Evolutionary conservation across 1,140 invertebrate genomes (phyloP), one percentile per base, ranked within the genome.

Genomic region (Achatina immaculata): DNA sequence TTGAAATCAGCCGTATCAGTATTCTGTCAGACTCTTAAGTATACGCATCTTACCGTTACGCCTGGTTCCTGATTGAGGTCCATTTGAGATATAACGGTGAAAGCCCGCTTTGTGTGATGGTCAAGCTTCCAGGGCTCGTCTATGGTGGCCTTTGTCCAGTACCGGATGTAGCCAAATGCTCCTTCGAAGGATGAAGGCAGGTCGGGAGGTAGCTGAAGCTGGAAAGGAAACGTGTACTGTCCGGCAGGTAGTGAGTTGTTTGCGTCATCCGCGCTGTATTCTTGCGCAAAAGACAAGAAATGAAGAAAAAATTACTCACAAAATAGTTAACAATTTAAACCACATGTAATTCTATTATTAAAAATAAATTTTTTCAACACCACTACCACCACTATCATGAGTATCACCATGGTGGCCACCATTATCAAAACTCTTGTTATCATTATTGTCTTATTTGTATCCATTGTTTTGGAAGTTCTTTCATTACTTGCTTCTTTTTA

Each of bases 101-200:
- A 90, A 14, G 86, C 84, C 58, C 81, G 77, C 48, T 89, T 86
- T 16, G 85, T 85, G 36, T 87, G 83, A 36, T 89, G 86, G 77
- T 90, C 89, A 72, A 88, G 87, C 51, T 88, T 87, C 82, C 88
- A 89, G 0, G 89, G 90, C 71, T 90, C 88, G 83, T 92, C 90
- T 21, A 93, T 88, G 11, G 87, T 90, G 11, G 89, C 91, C 76
- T 91, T 91, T 21, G 90, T 86, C 75, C 87, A 89, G 85, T 93
- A 93, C 21, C 91, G 85, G 9, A 93, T 90, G 73, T 91, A 89
- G 11, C 92, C 92, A 78, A 88, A 88, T 0, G 85, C 74, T 31
- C 91, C 90, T 81, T 91, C 90, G 86, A 92, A 93, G 9, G 91
- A 92, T 9, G 92, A 90, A 3, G 92, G 92, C 28, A 93, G 83